Evolutionary conservation across 2,113 vertebrate genomes (phyloP).

Genomic region (Mus musculus): GRCm39 chr3:60524501-60525000

Average conservation of each 20-base stretch:
- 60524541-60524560: slow-evolving; percentile 7
- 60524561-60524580: background rate
- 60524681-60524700: background rate
- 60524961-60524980: background rate
- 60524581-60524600: background rate
- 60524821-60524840: background rate
- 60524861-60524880: background rate
- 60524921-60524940: no score
- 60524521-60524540: background rate
- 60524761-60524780: background rate
- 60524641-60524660: background rate
- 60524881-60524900: background rate
- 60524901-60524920: background rate
- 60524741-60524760: background rate
- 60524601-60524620: background rate
- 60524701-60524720: slow-evolving; percentile 6
- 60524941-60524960: background rate
- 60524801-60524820: background rate
- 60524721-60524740: background rate
- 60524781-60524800: background rate
- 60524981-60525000: background rate
- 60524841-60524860: background rate
- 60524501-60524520: background rate
- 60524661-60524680: background rate
- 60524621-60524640: background rate